These are phyloP conservation scores for Peromyscus eremicus DNA, from an alignment of 2,797 vertebrate genomes.

Conservation along the genomic window DNA sequence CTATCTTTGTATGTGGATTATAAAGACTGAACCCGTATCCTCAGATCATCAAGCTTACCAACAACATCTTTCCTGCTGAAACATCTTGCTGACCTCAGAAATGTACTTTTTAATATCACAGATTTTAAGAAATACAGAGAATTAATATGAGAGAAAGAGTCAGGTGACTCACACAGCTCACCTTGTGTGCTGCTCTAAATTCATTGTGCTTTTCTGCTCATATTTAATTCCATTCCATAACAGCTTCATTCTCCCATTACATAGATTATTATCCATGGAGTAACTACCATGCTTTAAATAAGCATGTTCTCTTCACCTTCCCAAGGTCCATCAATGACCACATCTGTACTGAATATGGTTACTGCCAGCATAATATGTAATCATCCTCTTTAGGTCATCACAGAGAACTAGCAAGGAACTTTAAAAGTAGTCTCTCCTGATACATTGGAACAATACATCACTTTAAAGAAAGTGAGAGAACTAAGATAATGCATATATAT, in stretches of 20 bases:
- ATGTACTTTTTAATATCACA: neutral
- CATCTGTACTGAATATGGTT: neutral
- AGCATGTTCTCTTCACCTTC: neutral
- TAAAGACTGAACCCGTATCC: neutral
- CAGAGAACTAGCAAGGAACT: neutral
- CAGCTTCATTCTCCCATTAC: neutral
- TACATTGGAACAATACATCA: neutral
- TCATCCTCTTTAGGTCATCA: neutral
- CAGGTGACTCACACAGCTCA: neutral
- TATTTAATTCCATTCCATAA: neutral
- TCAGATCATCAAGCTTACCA: neutral
- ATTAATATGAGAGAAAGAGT: neutral
- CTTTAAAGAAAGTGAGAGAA: neutral
- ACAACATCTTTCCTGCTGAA: neutral
- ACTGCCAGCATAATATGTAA: neutral
- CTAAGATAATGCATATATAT: neutral
- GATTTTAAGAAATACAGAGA: neutral
- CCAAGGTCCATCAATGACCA: neutral
- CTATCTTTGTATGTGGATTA: neutral
- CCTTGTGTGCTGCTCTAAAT: neutral
- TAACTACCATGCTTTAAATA: neutral
- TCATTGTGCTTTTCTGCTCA: neutral
- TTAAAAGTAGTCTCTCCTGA: neutral
- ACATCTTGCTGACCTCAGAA: neutral
- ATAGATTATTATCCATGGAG: neutral